Evolutionary conservation across 2,797 vertebrate species (phyloP).

Genomic region (Taenioides sp.): DNA sequence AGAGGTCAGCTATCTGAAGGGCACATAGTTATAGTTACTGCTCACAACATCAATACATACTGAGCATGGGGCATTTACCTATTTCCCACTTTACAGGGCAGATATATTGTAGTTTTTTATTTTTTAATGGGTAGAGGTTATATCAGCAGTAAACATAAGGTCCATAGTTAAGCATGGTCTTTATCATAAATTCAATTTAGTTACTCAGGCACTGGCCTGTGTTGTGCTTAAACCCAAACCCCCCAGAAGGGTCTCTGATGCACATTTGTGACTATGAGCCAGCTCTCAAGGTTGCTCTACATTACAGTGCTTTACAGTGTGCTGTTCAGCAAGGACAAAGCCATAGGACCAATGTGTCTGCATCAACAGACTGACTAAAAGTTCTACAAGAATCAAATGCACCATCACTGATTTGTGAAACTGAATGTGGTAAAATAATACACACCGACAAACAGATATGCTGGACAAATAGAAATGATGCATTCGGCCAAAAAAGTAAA

Average conservation of each 20-base stretch:
- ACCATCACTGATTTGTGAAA: slow-evolving; percentile 70
- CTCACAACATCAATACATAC: neutral
- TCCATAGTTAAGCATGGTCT: neutral
- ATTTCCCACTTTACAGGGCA: neutral
- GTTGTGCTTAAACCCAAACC: neutral
- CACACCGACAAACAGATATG: slow-evolving; percentile 82
- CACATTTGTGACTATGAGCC: slow-evolving; percentile 28
- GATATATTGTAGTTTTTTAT: neutral
- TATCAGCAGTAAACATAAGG: neutral
- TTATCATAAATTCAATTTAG: neutral
- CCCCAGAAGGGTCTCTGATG: slow-evolving; percentile 22
- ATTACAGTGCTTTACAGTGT: slow-evolving; percentile 45
- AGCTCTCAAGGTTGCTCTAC: slow-evolving; percentile 40
- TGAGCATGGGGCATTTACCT: neutral
- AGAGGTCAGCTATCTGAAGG: slow-evolving; percentile 14
- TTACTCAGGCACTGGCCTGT: neutral
- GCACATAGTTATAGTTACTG: neutral
- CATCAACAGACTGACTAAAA: slow-evolving; percentile 50
- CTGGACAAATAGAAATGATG: slow-evolving; percentile 93
- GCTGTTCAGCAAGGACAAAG: slow-evolving; percentile 31
- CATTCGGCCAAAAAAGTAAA: slow-evolving; percentile 84
- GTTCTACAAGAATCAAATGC: slow-evolving; percentile 54
- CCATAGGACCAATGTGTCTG: slow-evolving; percentile 46
- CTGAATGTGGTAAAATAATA: slow-evolving; percentile 71
- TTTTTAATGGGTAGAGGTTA: neutral